Conservation (phyloP, 1,140 invertebrate genomes). For the Brachionus manjavacas region DNA sequence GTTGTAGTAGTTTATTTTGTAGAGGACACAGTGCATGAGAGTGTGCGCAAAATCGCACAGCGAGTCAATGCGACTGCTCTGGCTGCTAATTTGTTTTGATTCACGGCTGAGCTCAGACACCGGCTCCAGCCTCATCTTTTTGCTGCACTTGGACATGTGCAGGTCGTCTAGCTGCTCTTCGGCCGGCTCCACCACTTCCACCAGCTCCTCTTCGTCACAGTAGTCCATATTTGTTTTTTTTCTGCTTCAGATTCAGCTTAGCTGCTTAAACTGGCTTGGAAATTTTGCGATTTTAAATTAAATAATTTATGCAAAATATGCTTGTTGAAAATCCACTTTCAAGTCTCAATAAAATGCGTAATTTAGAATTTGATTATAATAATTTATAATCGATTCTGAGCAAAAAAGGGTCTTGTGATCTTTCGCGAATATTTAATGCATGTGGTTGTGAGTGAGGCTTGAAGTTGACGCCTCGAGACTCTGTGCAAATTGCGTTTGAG, state of each 20-base stretch:
- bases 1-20: conserved; percentile 36
- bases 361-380: background rate
- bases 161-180: background rate
- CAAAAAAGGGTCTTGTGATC: background rate
- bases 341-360: background rate
- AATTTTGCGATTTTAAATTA: background rate
- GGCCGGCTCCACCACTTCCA: background rate
- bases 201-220: background rate
- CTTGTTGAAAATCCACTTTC: background rate
- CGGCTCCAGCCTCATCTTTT: background rate
- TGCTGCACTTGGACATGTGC: background rate
- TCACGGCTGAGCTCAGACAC: background rate
- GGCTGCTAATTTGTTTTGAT: background rate
- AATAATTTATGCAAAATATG: background rate
- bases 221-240: too few species aligned
- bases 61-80: background rate
- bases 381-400: background rate
- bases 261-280: background rate
- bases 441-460: background rate
- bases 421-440: background rate
- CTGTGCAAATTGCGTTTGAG: background rate
- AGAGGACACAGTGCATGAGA: conserved; percentile 27
- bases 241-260: too few species aligned
- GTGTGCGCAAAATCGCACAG: conserved; percentile 14
- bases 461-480: background rate